Evolutionary conservation across 2,888 invertebrate genomes (phyloP).

Genomic region (Argynnis bischoffii): DNA sequence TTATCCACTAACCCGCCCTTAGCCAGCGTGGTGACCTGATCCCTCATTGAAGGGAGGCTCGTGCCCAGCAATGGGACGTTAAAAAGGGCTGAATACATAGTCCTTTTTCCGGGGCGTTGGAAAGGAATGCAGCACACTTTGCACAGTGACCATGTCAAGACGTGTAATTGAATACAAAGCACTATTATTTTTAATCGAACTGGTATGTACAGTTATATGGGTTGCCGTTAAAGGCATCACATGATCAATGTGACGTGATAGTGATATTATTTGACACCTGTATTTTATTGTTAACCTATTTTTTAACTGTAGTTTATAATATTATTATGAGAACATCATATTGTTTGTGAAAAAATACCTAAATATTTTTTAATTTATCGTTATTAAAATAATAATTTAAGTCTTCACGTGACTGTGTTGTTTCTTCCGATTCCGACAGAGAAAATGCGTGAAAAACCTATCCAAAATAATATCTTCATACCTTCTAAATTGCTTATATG

Average conservation of each 20-base stretch:
- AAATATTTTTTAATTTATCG: not conserved
- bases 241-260: conserved; percentile 39
- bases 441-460: too few relatives aligned
- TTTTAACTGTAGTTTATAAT: conserved; percentile 9
- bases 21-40: too few relatives aligned
- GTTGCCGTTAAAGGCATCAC: conserved; percentile 38
- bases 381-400: too few relatives aligned
- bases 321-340: not conserved
- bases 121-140: conserved; percentile 16
- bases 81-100: too few relatives aligned
- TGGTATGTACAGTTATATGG: conserved; percentile 44
- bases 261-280: conserved; percentile 17
- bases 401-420: too few relatives aligned
- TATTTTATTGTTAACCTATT: conserved; percentile 9
- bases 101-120: not conserved
- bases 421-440: too few relatives aligned
- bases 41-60: too few relatives aligned
- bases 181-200: conserved; percentile 37
- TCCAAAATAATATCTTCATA: too few relatives aligned
- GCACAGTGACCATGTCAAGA: conserved; percentile 13
- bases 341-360: not conserved
- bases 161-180: conserved; percentile 44
- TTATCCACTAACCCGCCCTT: too few relatives aligned
- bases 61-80: too few relatives aligned
- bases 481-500: too few relatives aligned